phyloP scores from a whole-genome alignment of 30 jellyfish, hydroid and myxozoan species.

The Nemopilema nomurai region DNA sequence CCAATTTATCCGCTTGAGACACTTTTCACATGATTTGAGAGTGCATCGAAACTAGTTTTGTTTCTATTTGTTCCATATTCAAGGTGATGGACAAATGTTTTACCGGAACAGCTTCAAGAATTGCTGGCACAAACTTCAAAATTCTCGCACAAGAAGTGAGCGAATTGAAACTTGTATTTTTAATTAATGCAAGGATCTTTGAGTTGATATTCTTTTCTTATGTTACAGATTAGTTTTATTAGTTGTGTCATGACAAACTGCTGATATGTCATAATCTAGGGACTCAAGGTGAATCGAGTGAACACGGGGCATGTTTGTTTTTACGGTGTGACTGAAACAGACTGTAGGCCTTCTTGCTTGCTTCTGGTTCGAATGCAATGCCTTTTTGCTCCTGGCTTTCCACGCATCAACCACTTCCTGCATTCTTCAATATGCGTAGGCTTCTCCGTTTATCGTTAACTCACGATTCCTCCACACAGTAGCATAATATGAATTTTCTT shows the following conservation, averaged over 20 bases:
- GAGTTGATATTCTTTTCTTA: not conserved
- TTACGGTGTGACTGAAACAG: too few relatives aligned
- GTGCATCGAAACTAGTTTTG: not conserved
- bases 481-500: not conserved
- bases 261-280: too few relatives aligned
- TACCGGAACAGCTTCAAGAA: constrained; percentile 84
- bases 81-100: constrained; percentile 83
- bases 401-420: too few relatives aligned
- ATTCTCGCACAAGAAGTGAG: constrained; percentile 84
- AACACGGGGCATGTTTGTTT: too few relatives aligned
- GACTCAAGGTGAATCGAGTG: too few relatives aligned
- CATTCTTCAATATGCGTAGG: too few relatives aligned
- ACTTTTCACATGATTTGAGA: not conserved
- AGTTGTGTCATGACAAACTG: too few relatives aligned
- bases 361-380: too few relatives aligned
- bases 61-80: not conserved
- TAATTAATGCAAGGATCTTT: not conserved
- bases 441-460: too few relatives aligned
- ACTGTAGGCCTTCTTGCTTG: too few relatives aligned
- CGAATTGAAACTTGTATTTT: not conserved
- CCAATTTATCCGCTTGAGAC: not conserved
- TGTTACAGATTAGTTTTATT: too few relatives aligned
- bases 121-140: constrained; percentile 65
- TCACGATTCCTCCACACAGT: not conserved
- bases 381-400: too few relatives aligned